Evolutionary conservation across 2,888 invertebrate genomes (phyloP), one percentile per base, ranked within the genome.

Genomic region (Papilio elwesi): DNA sequence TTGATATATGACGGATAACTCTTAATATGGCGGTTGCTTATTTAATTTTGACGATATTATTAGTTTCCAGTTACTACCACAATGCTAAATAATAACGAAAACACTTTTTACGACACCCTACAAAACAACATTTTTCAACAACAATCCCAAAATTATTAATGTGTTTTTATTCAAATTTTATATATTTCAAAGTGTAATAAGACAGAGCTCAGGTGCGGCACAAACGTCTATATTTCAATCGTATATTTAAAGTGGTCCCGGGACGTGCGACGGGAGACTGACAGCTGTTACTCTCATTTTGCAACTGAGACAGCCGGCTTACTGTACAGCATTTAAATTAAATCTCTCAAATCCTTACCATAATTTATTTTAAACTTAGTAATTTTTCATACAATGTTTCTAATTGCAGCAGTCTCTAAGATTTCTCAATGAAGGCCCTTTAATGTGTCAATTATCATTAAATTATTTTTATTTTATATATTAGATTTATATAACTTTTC

Each of bases 211-310:
- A 15, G 15, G 43, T 43, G 13, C 49, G 49, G 49, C 13, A 49
- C 12, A 10, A 51, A 43, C 13, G 16, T 67, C 16, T 52, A 47
- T 16, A 55, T 55, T 43, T 38, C 12, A 55, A 55, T 48, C 10
- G 12, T 55, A 67, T 7, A 55, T 62, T 62, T 26, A 47, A 47
- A 52, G 15, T 36, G 36, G 15, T 66, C 15, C 43, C 15, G 15
- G 55, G 26, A 13, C 43, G 38, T 16, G 55, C 48, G 53, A 26
- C 55, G 26, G 15, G 6, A 68, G 47, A 53, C 43, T 38, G 47
- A 68, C 68, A 68, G 55, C 68, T 68, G 68, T 68, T 68, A 26
- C 55, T 15, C 43, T 15, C 13, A 55, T 55, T 55, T 57, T 57
- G 68, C 26, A 68, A 5, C 36, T 13, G 55, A 57, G 47, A 6